phyloP scores from a whole-genome alignment of 2,888 invertebrate genomes.

The Hyppa rectilinea region DNA sequence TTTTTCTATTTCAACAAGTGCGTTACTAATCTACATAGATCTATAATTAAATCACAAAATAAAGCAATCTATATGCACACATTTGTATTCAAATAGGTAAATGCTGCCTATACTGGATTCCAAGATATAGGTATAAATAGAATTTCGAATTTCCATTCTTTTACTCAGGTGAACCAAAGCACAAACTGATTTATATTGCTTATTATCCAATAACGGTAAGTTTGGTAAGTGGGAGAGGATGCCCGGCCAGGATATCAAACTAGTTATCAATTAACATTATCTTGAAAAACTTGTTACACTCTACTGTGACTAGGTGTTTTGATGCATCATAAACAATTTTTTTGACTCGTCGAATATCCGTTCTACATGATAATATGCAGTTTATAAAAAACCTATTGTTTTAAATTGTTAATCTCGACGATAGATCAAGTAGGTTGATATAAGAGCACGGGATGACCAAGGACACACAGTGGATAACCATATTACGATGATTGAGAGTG shows the following conservation, averaged over 20 bases:
- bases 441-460: slow-evolving; percentile 40
- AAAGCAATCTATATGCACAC: slow-evolving; percentile 13
- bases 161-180: not conserved
- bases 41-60: slow-evolving; percentile 18
- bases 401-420: slow-evolving; percentile 44
- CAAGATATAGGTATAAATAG: not conserved
- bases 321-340: slow-evolving; percentile 22
- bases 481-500: slow-evolving; percentile 31
- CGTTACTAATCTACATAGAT: slow-evolving; percentile 8
- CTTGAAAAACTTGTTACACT: slow-evolving; percentile 44
- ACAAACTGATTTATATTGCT: slow-evolving; percentile 36
- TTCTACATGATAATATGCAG: slow-evolving; percentile 19
- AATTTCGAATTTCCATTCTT: slow-evolving; percentile 1
- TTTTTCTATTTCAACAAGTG: slow-evolving; percentile 1
- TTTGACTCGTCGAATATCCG: not conserved
- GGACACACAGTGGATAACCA: slow-evolving; percentile 37
- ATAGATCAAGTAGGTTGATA: slow-evolving; percentile 45
- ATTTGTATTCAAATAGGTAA: slow-evolving; percentile 7
- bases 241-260: slow-evolving; percentile 53
- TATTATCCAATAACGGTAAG: slow-evolving; percentile 43
- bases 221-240: slow-evolving; percentile 37
- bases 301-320: slow-evolving; percentile 30
- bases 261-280: slow-evolving; percentile 39
- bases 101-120: slow-evolving; percentile 4
- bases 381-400: slow-evolving; percentile 37